A percentile compares a stretch with the other conserved stretches of the same genome.
Conservation (phyloP, 2,113 vertebrate genomes). For the Corvus hawaiiensis region DNA sequence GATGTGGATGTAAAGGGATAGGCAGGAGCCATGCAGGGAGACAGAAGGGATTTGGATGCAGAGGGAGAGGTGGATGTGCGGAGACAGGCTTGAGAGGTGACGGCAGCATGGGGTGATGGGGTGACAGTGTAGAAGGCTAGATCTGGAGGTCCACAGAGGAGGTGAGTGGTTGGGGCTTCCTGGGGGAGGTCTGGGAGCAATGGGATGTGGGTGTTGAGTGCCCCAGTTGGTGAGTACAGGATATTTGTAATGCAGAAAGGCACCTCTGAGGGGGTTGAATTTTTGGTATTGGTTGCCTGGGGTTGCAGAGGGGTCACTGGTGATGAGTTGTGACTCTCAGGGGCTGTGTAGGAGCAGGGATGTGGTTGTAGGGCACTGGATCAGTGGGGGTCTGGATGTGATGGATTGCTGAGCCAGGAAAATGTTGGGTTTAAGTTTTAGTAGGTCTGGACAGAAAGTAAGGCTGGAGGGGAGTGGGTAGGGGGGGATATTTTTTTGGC, state of each 20-base stretch:
- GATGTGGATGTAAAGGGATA: neutral
- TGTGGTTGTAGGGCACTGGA: too few species aligned
- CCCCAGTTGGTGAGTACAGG: neutral
- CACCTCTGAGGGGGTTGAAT: rapidly evolving
- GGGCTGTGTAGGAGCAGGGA: neutral
- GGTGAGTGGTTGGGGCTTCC: neutral
- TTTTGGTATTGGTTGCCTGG: neutral
- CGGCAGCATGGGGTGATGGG: neutral
- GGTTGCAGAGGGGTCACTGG: neutral
- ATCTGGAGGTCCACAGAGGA: neutral
- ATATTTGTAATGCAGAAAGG: too few species aligned
- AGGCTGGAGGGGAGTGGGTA: neutral
- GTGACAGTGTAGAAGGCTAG: neutral
- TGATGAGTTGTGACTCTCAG: rapidly evolving
- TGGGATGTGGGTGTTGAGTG: rapidly evolving
- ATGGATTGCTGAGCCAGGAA: neutral
- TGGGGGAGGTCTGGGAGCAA: too few species aligned
- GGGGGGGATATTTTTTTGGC: neutral
- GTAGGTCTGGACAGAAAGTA: neutral
- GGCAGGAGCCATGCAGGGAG: neutral
- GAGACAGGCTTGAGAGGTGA: neutral
- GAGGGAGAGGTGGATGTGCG: neutral
- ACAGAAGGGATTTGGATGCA: neutral
- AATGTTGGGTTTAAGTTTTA: neutral
- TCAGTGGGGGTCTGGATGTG: neutral